Evolutionary conservation across 2,888 invertebrate species (phyloP).

Genomic region (Campoplex capitator): DNA sequence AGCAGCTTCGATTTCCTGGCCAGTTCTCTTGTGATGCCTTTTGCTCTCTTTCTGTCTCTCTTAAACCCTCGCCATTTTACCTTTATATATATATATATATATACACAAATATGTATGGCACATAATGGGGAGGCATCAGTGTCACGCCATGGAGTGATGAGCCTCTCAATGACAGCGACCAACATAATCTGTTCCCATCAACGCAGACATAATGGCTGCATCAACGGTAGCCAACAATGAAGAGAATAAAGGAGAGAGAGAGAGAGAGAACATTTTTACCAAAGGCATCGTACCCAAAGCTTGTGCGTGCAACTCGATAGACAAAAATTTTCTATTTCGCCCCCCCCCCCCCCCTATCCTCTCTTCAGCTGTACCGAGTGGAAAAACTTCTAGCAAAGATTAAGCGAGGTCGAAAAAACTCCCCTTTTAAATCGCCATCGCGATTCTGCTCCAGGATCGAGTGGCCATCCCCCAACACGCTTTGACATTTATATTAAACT

Average conservation of each 20-base stretch:
- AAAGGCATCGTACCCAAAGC: conserved; percentile 62
- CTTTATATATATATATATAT: conserved; percentile 32
- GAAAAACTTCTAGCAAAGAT: neutral
- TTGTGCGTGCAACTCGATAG: conserved; percentile 72
- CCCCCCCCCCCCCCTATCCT: neutral
- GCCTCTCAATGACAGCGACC: conserved; percentile 82
- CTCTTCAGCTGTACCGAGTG: conserved; percentile 21
- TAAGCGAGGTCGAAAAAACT: conserved; percentile 22
- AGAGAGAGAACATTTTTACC: conserved; percentile 75
- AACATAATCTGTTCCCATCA: conserved; percentile 84
- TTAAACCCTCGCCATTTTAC: conserved; percentile 53
- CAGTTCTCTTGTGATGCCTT: conserved; percentile 41
- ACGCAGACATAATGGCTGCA: conserved; percentile 82
- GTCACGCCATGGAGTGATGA: conserved; percentile 79
- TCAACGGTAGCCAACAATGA: conserved; percentile 78
- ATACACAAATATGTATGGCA: neutral
- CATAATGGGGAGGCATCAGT: conserved; percentile 76
- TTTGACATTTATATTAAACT: conserved; percentile 59
- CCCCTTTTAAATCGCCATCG: conserved; percentile 6
- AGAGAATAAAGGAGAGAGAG: conserved; percentile 53
- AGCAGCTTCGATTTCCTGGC: conserved; percentile 67
- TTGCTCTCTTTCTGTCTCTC: conserved; percentile 47
- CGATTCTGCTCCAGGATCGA: conserved; percentile 42
- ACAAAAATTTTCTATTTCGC: conserved; percentile 43
- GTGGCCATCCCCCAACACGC: conserved; percentile 56